Evolutionary conservation across 2,113 vertebrate species (phyloP).

Genomic region (Regulus satrapa): DNA sequence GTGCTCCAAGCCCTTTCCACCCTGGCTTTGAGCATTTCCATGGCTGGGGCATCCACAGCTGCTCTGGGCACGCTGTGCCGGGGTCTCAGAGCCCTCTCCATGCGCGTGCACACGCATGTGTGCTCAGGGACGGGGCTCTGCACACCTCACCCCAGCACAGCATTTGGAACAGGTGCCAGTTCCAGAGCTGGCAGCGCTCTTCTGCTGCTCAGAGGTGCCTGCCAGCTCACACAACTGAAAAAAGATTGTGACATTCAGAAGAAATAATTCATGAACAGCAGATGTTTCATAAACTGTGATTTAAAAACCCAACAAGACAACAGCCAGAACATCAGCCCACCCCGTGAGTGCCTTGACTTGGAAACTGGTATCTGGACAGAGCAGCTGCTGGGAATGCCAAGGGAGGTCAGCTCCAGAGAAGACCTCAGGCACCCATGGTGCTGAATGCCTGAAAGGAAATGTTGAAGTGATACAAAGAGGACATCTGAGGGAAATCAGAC

Average conservation of each 20-base stretch:
- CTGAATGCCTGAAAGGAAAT: not conserved
- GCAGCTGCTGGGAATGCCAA: conserved; percentile 7
- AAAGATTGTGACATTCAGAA: not conserved
- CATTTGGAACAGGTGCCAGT: not conserved
- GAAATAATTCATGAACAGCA: conserved; percentile 58
- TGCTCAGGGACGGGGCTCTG: not conserved
- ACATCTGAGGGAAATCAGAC: not conserved
- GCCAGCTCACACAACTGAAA: not conserved
- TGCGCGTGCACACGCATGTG: accelerated
- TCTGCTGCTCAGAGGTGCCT: not conserved
- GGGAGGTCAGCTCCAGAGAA: not conserved
- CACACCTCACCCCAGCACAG: not conserved
- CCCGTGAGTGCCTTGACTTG: not conserved
- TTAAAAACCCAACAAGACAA: not conserved
- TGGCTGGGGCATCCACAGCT: not conserved
- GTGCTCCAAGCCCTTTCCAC: not conserved
- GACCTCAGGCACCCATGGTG: not conserved
- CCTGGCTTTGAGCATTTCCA: not conserved
- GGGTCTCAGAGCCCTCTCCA: not conserved
- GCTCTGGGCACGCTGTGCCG: not conserved
- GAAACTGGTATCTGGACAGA: not conserved
- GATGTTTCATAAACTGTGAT: conserved; percentile 50
- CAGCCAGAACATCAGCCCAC: not conserved
- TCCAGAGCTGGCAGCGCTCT: not conserved
- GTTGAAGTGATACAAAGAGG: not conserved